A percentile compares a stretch with the other conserved stretches of the same genome.
phyloP scores from a whole-genome alignment of 64 coral and sea anemone genomes.

The Anthopleura sola region DNA sequence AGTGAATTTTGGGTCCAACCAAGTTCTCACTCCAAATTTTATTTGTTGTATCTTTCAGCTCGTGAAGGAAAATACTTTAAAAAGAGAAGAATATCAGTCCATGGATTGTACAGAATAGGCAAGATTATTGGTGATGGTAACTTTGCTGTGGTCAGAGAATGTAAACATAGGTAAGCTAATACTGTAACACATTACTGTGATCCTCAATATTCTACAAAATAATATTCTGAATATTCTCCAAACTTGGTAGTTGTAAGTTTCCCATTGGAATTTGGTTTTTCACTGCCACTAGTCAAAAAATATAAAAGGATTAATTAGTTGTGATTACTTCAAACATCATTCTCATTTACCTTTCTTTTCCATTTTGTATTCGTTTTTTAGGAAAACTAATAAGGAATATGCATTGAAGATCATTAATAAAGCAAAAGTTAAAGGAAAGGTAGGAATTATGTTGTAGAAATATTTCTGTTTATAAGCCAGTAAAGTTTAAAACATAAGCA shows the following conservation, averaged over 20 bases:
- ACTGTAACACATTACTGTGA: no score
- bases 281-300: no score
- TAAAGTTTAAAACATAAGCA: no score
- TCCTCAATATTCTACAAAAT: no score
- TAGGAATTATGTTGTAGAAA: neutral
- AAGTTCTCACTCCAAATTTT: neutral
- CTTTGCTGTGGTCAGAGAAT: conserved; percentile 95
- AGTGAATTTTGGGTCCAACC: no score
- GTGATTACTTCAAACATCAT: no score
- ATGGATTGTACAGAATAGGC: conserved; percentile 98
- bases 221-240: no score
- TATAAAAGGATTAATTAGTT: no score
- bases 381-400: conserved; percentile 96
- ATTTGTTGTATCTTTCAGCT: conserved; percentile 40
- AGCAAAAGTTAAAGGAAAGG: conserved; percentile 99
- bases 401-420: conserved; percentile 96
- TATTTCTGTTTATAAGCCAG: no score
- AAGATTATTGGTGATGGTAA: conserved; percentile 99
- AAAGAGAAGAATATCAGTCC: conserved; percentile 78
- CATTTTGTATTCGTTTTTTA: neutral
- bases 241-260: no score
- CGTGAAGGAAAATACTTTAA: conserved; percentile 56
- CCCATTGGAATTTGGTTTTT: no score
- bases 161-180: conserved; percentile 79
- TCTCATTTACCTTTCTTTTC: neutral